Percentiles rank a stretch among this genome's conserved stretches.
phyloP scores from a whole-genome alignment of 2,113 vertebrate genomes.

The Hypocryptadius cinnamomeus region DNA sequence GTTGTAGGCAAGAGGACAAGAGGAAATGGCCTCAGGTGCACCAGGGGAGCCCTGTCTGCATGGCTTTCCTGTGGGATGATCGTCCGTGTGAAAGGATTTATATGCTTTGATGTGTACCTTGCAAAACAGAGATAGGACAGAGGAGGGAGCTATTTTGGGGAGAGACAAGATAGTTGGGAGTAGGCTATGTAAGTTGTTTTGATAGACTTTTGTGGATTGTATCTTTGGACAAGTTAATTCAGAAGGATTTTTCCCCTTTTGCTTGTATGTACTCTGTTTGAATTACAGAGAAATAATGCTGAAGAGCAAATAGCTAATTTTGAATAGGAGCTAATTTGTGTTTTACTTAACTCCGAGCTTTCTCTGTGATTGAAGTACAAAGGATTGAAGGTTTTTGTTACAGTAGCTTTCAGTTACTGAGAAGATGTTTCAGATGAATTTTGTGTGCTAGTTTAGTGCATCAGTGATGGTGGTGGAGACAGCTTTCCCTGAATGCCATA shows the following conservation, averaged over 20 bases:
- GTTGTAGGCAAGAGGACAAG: neutral
- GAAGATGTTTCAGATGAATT: neutral
- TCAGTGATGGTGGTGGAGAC: neutral
- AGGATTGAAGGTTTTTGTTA: neutral
- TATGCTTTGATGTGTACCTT: neutral
- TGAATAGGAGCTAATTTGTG: neutral
- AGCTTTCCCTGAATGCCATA: neutral
- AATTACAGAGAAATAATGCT: neutral
- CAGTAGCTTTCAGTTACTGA: neutral
- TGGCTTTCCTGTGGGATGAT: neutral
- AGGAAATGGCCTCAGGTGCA: neutral
- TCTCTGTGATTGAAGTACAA: neutral
- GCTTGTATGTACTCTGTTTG: neutral
- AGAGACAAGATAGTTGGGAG: neutral
- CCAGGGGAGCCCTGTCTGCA: neutral
- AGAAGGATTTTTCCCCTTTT: neutral
- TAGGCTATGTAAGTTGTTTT: fast-evolving
- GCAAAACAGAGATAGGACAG: neutral
- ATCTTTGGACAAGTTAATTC: neutral
- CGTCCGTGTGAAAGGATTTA: neutral
- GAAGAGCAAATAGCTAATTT: neutral
- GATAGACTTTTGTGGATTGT: neutral
- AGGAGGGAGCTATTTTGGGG: neutral
- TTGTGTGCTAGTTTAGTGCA: neutral
- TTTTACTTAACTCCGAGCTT: neutral